phyloP scores from a whole-genome alignment of 2,888 invertebrate species.

The Polydrusus cervinus region DNA sequence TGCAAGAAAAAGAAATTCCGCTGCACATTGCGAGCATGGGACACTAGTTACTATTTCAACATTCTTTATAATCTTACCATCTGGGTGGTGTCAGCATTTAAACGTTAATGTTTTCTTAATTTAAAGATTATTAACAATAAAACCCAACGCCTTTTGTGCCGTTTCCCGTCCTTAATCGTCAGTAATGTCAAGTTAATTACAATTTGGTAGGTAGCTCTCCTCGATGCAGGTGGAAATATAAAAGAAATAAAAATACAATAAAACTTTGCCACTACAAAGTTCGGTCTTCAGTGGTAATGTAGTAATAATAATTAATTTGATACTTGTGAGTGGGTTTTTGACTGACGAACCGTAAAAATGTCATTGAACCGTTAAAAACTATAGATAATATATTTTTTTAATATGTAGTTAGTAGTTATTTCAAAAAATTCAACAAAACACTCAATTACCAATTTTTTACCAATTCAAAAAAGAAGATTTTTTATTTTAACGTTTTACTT shows the following conservation, averaged over 20 bases:
- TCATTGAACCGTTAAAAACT: slow-evolving; percentile 17
- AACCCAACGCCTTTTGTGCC: slow-evolving; percentile 61
- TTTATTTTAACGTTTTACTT: no score
- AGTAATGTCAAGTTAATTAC: slow-evolving; percentile 66
- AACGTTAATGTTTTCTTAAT: slow-evolving; percentile 56
- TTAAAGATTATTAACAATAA: slow-evolving; percentile 54
- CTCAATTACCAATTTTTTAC: no score
- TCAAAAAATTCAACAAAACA: no score
- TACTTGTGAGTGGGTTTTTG: slow-evolving; percentile 14
- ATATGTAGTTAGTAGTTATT: no score
- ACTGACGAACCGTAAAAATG: slow-evolving; percentile 2
- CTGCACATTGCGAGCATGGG: not conserved
- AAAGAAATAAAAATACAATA: slow-evolving; percentile 25
- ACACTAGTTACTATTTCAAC: not conserved
- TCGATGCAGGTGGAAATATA: slow-evolving; percentile 19
- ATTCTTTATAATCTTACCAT: slow-evolving; percentile 54
- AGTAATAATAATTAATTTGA: slow-evolving; percentile 12
- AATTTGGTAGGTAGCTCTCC: slow-evolving; percentile 55
- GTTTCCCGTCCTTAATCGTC: slow-evolving; percentile 67
- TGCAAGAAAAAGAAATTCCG: not conserved
- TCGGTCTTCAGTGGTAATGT: not conserved
- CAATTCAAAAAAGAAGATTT: no score
- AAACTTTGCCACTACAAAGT: slow-evolving; percentile 13
- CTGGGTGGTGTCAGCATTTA: slow-evolving; percentile 59
- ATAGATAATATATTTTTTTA: no score